A percentile compares a stretch with the other conserved stretches of the same genome.
These are phyloP conservation scores for Dyspetes luteomarginatus DNA, from an alignment of 2,888 invertebrate genomes.

Conservation along the genomic window DNA sequence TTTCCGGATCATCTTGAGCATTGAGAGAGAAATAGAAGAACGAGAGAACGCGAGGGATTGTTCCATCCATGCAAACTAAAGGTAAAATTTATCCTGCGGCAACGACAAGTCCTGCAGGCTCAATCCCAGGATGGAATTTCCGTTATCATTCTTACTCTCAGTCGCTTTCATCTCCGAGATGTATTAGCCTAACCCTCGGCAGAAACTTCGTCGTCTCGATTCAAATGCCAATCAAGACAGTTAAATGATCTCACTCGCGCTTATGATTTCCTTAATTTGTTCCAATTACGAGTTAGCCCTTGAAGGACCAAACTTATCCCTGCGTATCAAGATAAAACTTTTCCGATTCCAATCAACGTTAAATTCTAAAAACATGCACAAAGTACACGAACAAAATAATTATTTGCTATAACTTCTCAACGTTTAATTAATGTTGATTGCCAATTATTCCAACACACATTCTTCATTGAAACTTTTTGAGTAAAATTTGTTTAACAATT, in stretches of 20 bases:
- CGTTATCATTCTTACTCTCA: conserved; percentile 6
- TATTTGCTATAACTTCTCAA: too few relatives aligned
- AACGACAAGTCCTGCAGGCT: not conserved
- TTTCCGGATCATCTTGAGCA: conserved; percentile 39
- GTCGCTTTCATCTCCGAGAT: conserved; percentile 30
- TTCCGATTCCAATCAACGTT: too few relatives aligned
- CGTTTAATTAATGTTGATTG: too few relatives aligned
- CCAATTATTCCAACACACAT: too few relatives aligned
- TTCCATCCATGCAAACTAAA: conserved; percentile 17
- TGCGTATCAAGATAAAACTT: not conserved
- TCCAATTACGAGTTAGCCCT: conserved; percentile 23
- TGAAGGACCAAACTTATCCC: conserved; percentile 2
- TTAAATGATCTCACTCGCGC: not conserved
- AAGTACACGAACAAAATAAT: too few relatives aligned
- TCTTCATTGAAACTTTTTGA: too few relatives aligned
- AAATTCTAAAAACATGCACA: too few relatives aligned
- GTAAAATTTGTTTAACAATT: too few relatives aligned
- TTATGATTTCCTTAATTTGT: conserved; percentile 13
- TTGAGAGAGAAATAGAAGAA: not conserved
- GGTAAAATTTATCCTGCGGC: conserved; percentile 9
- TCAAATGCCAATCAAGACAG: conserved; percentile 8
- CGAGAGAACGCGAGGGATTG: not conserved
- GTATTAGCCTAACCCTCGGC: conserved; percentile 29
- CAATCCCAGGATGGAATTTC: conserved; percentile 12
- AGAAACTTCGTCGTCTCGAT: not conserved